Percentiles rank a stretch among this genome's conserved stretches.
phyloP scores from a whole-genome alignment of 1,140 invertebrate genomes.

The Zaprionus ghesquierei region DNA sequence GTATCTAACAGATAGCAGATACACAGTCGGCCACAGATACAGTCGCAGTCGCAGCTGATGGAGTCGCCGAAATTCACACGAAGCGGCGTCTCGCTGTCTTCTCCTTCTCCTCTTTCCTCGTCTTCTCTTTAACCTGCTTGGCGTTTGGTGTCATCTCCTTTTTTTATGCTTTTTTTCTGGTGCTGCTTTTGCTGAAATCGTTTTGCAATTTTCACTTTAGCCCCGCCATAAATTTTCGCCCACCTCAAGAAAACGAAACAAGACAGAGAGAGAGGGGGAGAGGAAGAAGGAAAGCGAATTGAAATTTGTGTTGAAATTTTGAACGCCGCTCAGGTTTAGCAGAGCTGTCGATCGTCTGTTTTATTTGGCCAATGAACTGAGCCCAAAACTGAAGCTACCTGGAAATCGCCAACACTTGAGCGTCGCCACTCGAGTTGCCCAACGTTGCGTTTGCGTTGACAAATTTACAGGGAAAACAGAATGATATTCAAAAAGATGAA shows the following conservation, averaged over 20 bases:
- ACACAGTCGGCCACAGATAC: constrained; percentile 7
- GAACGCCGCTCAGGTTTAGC: constrained; percentile 34
- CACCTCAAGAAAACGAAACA: constrained; percentile 2
- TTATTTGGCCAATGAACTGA: constrained; percentile 45
- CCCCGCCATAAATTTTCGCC: constrained; percentile 47
- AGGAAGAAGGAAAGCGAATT: not conserved
- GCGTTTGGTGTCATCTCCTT: constrained; percentile 39
- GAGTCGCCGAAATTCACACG: constrained; percentile 30
- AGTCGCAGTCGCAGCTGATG: not conserved
- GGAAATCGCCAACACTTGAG: constrained; percentile 35
- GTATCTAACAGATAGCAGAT: constrained; percentile 53
- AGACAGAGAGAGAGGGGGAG: not conserved
- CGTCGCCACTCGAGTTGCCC: constrained; percentile 3
- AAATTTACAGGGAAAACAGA: constrained; percentile 11
- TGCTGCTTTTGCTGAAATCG: constrained; percentile 37
- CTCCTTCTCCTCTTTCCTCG: not conserved
- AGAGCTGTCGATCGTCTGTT: constrained; percentile 20
- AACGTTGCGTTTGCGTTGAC: no score
- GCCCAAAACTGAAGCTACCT: constrained; percentile 8
- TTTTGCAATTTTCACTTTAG: constrained; percentile 55
- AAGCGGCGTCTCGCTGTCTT: constrained; percentile 7
- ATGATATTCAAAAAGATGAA: not conserved
- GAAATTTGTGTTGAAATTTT: constrained; percentile 37
- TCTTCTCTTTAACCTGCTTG: constrained; percentile 18
- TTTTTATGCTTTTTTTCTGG: constrained; percentile 26